Evolutionary conservation across 2,888 invertebrate species (phyloP), one percentile per base, ranked within the genome.

Genomic region (Leucoma salicis): DNA sequence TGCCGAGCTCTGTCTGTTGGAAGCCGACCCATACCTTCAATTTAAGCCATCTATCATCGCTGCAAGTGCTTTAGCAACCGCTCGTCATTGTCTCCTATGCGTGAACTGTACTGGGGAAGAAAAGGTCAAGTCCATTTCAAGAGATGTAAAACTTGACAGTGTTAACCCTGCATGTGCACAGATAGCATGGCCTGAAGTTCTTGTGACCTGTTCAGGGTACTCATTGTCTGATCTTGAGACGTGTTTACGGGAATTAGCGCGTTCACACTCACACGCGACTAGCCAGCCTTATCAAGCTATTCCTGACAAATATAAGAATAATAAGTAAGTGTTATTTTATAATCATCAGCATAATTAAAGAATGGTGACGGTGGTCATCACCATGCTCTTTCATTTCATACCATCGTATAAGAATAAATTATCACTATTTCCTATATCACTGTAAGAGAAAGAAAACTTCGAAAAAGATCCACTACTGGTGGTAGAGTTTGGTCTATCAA

Each of bases 1-100:
- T 46, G 93, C 94, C 39, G 98, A 98, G 85, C 79, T 97, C 55
- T 93, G 96, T 6, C 87, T 98, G 53, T 80, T 98, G 62, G 97
- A 98, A 71, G 95, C 95, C 2, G 97, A 98, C 65, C 95, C 95
- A 0, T 98, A 94, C 78, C 88, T 98, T 51, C 93, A 94, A 66
- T 97, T 91, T 82, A 82, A 94, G 53, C 96, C 97, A 14, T 97
- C 97, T 2, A 77, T 94, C 33, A 92, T 97, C 46, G 97, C 97
- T 2, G 93, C 96, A 3, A 92, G 95, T 16, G 92, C 97, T 0
- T 84, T 97, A 25, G 96, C 95, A 40, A 88, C 97, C 16, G 95
- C 97, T 0, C 93, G 95, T 34, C 93, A 95, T 72, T 93, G 94
- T 41, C 78, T 95, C 10, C 63, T 79, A 8, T 90, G 90, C 62